Conservation (phyloP, 2,113 vertebrate species). For the Lipophrys pholis region DNA sequence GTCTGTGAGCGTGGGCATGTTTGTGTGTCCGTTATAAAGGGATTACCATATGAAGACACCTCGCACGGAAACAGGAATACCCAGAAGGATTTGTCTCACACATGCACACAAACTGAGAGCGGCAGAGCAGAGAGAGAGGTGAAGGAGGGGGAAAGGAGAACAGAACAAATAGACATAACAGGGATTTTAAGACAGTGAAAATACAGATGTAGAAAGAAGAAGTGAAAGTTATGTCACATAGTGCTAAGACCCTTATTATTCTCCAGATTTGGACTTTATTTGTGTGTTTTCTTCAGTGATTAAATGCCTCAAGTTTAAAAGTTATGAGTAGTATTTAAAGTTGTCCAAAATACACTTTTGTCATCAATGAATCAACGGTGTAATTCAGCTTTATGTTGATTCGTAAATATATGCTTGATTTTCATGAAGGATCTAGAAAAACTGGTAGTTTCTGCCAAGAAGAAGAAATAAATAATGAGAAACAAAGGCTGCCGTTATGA, state of each 20-base stretch:
- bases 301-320: constrained; percentile 21
- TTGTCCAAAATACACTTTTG: background rate
- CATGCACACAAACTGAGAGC: constrained; percentile 19
- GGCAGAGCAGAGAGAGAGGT: constrained; percentile 14
- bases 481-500: background rate
- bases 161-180: constrained; percentile 14
- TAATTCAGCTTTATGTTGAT: background rate
- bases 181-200: background rate
- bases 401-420: constrained; percentile 1
- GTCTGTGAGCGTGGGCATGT: constrained; percentile 35
- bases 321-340: constrained; percentile 12
- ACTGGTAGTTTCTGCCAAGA: background rate
- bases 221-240: constrained; percentile 1
- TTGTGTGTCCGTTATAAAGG: constrained; percentile 49
- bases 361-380: too few species aligned
- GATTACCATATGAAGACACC: constrained; percentile 63
- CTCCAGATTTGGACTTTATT: constrained; percentile 9
- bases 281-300: constrained; percentile 20
- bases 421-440: background rate
- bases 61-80: constrained; percentile 51
- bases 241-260: constrained; percentile 21
- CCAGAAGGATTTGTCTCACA: constrained; percentile 50
- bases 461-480: background rate
- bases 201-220: background rate
- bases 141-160: constrained; percentile 6